A percentile compares a stretch with the other conserved stretches of the same genome.
Evolutionary conservation across 1,140 invertebrate genomes (phyloP).

Genomic region (Diabrotica virgifera): DNA sequence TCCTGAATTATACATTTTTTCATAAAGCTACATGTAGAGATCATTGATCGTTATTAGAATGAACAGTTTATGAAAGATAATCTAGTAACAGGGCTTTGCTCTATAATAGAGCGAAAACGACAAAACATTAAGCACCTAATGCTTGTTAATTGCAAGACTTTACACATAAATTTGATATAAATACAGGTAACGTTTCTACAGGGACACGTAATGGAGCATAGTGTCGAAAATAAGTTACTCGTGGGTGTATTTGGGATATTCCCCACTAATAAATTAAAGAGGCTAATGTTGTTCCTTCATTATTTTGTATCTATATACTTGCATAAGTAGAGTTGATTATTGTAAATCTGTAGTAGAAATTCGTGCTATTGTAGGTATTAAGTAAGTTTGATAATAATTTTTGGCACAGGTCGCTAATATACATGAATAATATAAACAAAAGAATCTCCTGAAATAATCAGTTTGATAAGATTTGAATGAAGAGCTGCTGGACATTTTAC

Average conservation of each 20-base stretch:
- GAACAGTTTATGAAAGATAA: slow-evolving; percentile 19
- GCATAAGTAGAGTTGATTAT: no score
- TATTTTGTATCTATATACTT: no score
- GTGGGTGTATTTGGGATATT: background rate
- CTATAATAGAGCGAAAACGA: slow-evolving; percentile 27
- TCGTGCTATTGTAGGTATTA: no score
- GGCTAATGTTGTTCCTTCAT: no score
- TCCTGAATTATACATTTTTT: background rate
- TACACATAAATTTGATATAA: slow-evolving; percentile 28
- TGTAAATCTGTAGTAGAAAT: no score
- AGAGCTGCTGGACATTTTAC: no score
- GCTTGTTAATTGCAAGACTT: slow-evolving; percentile 33
- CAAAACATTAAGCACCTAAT: slow-evolving; percentile 32
- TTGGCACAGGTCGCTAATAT: no score
- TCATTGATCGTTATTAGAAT: slow-evolving; percentile 22
- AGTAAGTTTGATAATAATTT: no score
- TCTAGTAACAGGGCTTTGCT: slow-evolving; percentile 17
- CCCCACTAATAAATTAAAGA: background rate
- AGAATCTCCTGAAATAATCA: no score
- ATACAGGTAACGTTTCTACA: slow-evolving; percentile 24
- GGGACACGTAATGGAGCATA: slow-evolving; percentile 4
- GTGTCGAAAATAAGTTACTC: background rate
- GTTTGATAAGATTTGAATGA: no score
- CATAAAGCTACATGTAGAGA: slow-evolving; percentile 10
- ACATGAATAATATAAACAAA: no score